These are phyloP conservation scores for Stenopsyche tienmushanensis DNA, from an alignment of 1,140 invertebrate genomes.

Conservation along the genomic window DNA sequence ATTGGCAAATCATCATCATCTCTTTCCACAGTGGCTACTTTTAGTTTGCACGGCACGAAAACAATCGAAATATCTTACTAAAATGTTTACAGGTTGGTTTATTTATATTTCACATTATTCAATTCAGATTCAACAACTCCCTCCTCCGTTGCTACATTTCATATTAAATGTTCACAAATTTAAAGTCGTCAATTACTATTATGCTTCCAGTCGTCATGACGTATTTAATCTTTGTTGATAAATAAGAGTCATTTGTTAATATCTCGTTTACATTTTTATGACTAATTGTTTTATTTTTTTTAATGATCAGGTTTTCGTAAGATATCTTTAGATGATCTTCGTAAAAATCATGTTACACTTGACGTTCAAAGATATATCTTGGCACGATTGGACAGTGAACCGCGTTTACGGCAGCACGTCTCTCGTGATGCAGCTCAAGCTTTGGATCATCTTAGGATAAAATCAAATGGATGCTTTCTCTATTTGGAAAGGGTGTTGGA, in stretches of 20 bases:
- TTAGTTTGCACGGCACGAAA: constrained; percentile 88
- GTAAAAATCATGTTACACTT: constrained; percentile 83
- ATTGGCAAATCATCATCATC: constrained; percentile 83
- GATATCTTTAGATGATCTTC: constrained; percentile 84
- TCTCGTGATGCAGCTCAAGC: constrained; percentile 78
- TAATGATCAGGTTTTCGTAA: constrained; percentile 77
- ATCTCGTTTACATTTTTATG: not conserved
- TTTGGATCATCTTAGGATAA: constrained; percentile 93
- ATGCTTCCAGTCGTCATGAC: too few relatives aligned
- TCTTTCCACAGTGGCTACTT: constrained; percentile 92
- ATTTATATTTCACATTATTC: not conserved
- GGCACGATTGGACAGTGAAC: constrained; percentile 82
- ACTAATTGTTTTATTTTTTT: constrained; percentile 8
- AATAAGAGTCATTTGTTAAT: too few relatives aligned
- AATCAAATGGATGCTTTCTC: constrained; percentile 93
- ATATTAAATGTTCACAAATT: too few relatives aligned
- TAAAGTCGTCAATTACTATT: too few relatives aligned
- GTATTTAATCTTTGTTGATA: too few relatives aligned
- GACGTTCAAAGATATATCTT: constrained; percentile 96
- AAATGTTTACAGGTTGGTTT: constrained; percentile 75
- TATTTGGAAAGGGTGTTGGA: constrained; percentile 93
- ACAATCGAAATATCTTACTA: constrained; percentile 80
- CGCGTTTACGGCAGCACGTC: constrained; percentile 75
- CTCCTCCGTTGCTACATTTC: too few relatives aligned
- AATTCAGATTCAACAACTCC: too few relatives aligned